Evolutionary conservation across 2,113 vertebrate genomes (phyloP).

Genomic region (Shinisaurus crocodilurus): DNA sequence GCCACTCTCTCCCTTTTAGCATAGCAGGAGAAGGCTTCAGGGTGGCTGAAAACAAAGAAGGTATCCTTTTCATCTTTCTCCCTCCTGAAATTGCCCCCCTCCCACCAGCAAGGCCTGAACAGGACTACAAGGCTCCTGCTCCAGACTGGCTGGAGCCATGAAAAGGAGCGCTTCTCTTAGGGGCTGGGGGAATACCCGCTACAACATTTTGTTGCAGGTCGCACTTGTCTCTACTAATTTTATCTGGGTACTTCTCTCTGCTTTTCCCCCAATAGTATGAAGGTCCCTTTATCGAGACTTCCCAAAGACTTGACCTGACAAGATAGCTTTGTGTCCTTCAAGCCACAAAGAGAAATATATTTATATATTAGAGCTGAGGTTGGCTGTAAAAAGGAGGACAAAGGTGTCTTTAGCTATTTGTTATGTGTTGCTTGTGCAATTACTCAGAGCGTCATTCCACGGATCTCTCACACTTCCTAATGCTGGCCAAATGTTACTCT

Average conservation of each 20-base stretch:
- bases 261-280: background rate
- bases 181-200: background rate
- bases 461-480: background rate
- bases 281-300: background rate
- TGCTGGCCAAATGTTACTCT: background rate
- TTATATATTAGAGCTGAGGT: background rate
- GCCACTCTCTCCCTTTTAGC: no score
- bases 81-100: background rate
- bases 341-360: background rate
- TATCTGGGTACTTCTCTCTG: background rate
- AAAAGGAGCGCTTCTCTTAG: background rate
- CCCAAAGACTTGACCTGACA: background rate
- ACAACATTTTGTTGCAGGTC: background rate
- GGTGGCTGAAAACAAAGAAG: background rate
- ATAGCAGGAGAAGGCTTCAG: background rate
- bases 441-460: background rate
- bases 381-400: background rate
- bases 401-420: background rate
- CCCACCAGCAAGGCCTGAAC: no score
- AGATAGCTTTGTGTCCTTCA: background rate
- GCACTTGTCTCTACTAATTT: constrained; percentile 10
- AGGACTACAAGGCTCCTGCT: background rate
- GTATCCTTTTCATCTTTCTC: background rate
- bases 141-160: background rate
- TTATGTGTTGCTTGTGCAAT: background rate